Evolutionary conservation across 1,140 invertebrate genomes (phyloP), one percentile per base, ranked within the genome.

Genomic region (Agrilus planipennis): DNA sequence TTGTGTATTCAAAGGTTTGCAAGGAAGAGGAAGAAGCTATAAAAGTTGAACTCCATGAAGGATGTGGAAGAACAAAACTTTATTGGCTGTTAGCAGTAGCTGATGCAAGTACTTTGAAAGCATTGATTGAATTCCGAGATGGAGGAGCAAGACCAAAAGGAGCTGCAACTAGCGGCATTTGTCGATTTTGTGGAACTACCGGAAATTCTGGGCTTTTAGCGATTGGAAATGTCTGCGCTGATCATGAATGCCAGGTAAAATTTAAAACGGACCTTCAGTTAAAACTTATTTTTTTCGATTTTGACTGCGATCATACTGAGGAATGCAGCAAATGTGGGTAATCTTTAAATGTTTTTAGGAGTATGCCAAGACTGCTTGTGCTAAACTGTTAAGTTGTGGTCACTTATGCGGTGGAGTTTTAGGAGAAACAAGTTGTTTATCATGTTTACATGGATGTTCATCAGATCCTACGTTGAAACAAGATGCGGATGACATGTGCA

Each of bases 401-500:
- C 94, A 99, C 62, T 65, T 82, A 43, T 99, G 94, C 61, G 86
- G 90, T 2, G 93, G 92, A 3, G 84, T 96, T 9, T 65, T 75
- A 11, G 80, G 82, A 44, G 92, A 96, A 64, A 67, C 69, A 2
- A 65, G 67, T 17, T 96, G 92, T 58, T 65, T 96, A 46, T 89
- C 91, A 0, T 97, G 92, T 61, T 64, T 96, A 35, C 79, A 89
- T 42, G 84, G 89, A 1, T 95, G 91, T 62, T 42, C 73, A 2
- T 51, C 52, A 5, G 54, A 63, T 32, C 5, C 42, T 14, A 65
- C 65, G 39, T 63, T 92, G 11, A 83, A 84, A 18, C 92, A 96
- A 65, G 93, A 98, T 63, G 89, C 89, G 0, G 93, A 98, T 56
- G 93, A 98, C 56, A 95, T 98, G 89, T 99, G 94, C 65, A 97